Evolutionary conservation across 1,140 invertebrate genomes (phyloP).

Genomic region (Plodia interpunctella): DNA sequence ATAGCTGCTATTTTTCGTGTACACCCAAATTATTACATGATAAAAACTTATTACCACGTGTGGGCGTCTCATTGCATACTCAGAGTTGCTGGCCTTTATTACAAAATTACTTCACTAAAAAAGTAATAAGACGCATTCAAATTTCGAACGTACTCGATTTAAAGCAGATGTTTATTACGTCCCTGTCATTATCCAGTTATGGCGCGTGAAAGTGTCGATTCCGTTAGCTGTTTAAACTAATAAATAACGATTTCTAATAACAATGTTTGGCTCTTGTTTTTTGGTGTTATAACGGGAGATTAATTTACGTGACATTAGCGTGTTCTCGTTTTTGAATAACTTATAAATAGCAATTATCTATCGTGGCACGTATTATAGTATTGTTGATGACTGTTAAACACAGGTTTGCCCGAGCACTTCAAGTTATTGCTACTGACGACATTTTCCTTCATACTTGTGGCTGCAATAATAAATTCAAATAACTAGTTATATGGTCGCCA

Average conservation of each 20-base stretch:
- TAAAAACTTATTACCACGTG: constrained; percentile 30
- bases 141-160: constrained; percentile 12
- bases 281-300: background rate
- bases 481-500: constrained; percentile 3
- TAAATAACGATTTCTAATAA: constrained; percentile 1
- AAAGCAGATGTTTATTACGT: constrained; percentile 16
- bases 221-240: constrained; percentile 8
- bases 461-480: constrained; percentile 12
- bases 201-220: constrained; percentile 17
- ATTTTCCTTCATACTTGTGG: constrained; percentile 17
- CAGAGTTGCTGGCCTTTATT: constrained; percentile 16
- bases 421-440: constrained; percentile 23
- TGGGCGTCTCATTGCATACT: constrained; percentile 32
- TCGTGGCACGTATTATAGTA: constrained; percentile 27
- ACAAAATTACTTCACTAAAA: constrained; percentile 18
- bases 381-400: constrained; percentile 47
- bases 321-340: constrained; percentile 27
- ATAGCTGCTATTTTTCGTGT: constrained; percentile 33
- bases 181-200: constrained; percentile 14
- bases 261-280: background rate
- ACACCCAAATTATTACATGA: constrained; percentile 32
- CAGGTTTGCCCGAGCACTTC: constrained; percentile 21
- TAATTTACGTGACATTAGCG: constrained; percentile 4
- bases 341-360: constrained; percentile 40
- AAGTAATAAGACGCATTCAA: constrained; percentile 5